Percentiles rank a stretch among this genome's conserved stretches.
These are phyloP conservation scores for Struthio camelus DNA, from an alignment of 2,113 vertebrate species.

Conservation along the genomic window DNA sequence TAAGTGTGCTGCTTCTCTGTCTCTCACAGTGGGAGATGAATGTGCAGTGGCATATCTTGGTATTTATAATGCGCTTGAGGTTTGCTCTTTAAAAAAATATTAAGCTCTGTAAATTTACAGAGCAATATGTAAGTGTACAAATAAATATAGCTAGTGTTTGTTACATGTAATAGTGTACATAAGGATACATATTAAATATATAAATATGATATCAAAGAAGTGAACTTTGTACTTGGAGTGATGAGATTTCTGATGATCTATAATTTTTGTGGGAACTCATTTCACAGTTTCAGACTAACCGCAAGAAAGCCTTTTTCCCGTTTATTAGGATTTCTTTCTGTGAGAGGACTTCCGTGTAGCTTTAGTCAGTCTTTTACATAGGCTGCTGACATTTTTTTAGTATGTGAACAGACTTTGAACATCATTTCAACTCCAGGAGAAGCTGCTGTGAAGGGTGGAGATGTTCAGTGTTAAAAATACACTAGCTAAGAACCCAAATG, in stretches of 20 bases:
- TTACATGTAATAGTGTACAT: not conserved
- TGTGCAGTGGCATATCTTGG: not conserved
- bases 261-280: not conserved
- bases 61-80: rapidly evolving
- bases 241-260: not conserved
- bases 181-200: not conserved
- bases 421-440: not conserved
- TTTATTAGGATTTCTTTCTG: constrained; percentile 14
- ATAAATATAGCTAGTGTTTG: not conserved
- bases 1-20: not conserved
- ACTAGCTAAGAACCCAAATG: not conserved
- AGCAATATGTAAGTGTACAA: not conserved
- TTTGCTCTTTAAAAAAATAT: not conserved
- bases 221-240: not conserved
- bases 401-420: constrained; percentile 33
- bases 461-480: constrained; percentile 2
- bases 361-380: constrained; percentile 8
- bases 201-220: not conserved
- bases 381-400: not conserved
- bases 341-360: not conserved
- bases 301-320: not conserved
- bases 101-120: not conserved
- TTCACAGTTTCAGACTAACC: not conserved
- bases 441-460: not conserved
- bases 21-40: not conserved